Conservation (phyloP, 1,140 invertebrate species). For the Bombus cullumanus region DNA sequence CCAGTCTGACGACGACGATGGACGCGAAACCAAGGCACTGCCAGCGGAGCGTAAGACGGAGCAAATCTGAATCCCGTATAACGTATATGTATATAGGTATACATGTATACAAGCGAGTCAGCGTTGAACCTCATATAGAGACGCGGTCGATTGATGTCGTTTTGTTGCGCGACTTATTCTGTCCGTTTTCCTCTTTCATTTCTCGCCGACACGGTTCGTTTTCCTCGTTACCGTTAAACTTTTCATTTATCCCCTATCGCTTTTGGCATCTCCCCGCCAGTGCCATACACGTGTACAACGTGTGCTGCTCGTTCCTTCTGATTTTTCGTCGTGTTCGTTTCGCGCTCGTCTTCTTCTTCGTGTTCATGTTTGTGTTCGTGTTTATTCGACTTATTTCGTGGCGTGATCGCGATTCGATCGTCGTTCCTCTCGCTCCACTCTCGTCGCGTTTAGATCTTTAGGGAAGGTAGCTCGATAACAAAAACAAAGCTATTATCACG, state of each 20-base stretch:
- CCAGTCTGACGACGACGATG: conserved; percentile 44
- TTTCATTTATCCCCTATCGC: background rate
- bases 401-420: conserved; percentile 46
- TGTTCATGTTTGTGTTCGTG: conserved; percentile 40
- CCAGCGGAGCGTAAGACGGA: conserved; percentile 36
- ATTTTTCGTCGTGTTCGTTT: conserved; percentile 26
- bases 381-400: conserved; percentile 35
- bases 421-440: conserved; percentile 39
- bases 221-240: background rate
- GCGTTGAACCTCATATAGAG: background rate
- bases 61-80: background rate
- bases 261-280: background rate
- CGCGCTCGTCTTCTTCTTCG: background rate
- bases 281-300: conserved; percentile 18
- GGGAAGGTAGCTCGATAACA: too few relatives aligned
- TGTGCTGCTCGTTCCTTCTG: conserved; percentile 16
- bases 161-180: background rate
- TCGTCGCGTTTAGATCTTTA: conserved; percentile 3
- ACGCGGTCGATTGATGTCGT: conserved; percentile 16
- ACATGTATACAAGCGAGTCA: background rate
- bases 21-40: conserved; percentile 54
- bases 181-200: conserved; percentile 4
- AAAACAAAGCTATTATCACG: conserved; percentile 23
- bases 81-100: background rate
- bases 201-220: too few relatives aligned